Conservation (phyloP, 2,113 vertebrate species). For the Indicator indicator region DNA sequence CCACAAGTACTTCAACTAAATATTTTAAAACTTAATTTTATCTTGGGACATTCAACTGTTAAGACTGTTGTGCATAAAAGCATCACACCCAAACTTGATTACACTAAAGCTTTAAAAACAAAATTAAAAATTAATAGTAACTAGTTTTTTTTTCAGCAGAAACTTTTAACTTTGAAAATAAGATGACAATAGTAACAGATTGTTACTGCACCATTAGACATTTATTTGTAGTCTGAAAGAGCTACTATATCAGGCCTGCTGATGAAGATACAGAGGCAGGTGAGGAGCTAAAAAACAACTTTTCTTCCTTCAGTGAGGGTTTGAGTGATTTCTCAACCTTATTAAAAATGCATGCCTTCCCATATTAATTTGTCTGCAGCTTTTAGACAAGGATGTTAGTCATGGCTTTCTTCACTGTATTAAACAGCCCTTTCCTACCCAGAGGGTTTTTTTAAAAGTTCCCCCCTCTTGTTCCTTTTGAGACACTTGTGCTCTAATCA, state of each 20-base stretch:
- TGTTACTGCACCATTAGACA: not conserved
- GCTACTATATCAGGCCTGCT: not conserved
- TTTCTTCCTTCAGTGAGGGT: not conserved
- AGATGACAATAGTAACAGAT: not conserved
- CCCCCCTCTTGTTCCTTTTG: not conserved
- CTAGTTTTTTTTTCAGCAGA: not conserved
- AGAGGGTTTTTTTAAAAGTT: not conserved
- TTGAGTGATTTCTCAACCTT: not conserved
- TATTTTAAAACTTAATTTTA: not conserved
- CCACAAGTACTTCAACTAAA: not conserved
- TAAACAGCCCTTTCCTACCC: not conserved
- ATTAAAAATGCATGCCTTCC: slow-evolving; percentile 34
- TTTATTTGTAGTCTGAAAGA: not conserved
- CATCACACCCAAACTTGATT: not conserved
- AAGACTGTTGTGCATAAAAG: not conserved
- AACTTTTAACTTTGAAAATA: not conserved
- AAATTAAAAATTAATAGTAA: not conserved
- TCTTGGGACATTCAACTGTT: not conserved
- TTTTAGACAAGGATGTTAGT: not conserved
- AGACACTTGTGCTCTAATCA: not conserved
- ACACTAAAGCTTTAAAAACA: not conserved
- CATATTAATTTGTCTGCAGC: slow-evolving; percentile 8
- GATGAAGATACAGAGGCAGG: not conserved
- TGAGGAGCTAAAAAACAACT: not conserved
- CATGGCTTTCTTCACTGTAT: not conserved